Evolutionary conservation across 2,888 invertebrate species (phyloP), one percentile per base, ranked within the genome.

Genomic region (Drosophila anomalata): DNA sequence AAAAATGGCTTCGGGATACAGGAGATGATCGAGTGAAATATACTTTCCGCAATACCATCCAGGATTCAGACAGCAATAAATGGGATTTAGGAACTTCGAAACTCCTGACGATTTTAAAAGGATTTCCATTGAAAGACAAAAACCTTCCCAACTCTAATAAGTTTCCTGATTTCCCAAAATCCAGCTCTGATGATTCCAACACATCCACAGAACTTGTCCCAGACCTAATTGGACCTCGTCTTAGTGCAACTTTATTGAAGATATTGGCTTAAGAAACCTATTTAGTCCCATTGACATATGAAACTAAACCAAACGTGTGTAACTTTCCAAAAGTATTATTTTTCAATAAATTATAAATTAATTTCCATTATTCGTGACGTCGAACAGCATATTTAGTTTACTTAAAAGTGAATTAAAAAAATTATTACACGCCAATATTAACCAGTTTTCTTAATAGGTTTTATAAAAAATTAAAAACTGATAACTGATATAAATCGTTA

Each of bases 201-300:
- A 31, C 63, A n/a, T 62, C 63, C 8, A 17, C 51, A 22, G 42
- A 63, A 6, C 44, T 31, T 62, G 44, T 20, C 24, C 63, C 63
- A 29, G 31, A 20, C 2, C n/a, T 4, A 1, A 52, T 63, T 24
- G 63, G 52, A 11, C 22, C 52, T 3, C 36, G 63, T 1, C 48
- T 63, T n/a, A 63, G 63, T 46, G 63, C 63, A 1, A 17, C 20
- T 11, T 11, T 63, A 20, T 11, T 63, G 1, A 63, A 63, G 11
- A 52, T 52, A 29, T 52, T 63, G 2, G 46, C 52, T 17, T 31
- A 31, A 20, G 8, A 33, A 12, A 17, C 6, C 6, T 12, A 1
- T 11, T 11, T 22, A 20, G 17, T 22, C 20, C 12, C 2, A 4
- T 20, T 1, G 4, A 42, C 31, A 33, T 31, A 44, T 12, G 3